Percentiles rank a stretch among this genome's conserved stretches.
Evolutionary conservation across 2,113 vertebrate genomes (phyloP).

Genomic region (Rhagologus leucostigma): DNA sequence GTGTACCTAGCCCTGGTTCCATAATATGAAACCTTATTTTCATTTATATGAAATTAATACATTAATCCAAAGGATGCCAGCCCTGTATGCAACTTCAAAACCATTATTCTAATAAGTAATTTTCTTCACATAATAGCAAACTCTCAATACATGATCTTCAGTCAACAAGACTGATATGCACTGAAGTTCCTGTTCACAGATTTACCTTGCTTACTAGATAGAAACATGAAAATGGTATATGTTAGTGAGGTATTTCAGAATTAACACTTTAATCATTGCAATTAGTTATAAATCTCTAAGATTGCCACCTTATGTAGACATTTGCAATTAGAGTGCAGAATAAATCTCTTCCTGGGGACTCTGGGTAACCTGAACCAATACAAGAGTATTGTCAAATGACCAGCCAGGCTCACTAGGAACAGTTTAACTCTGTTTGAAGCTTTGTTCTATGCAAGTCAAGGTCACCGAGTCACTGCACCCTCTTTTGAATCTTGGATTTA

Average conservation of each 20-base stretch:
- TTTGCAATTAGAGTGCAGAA: background rate
- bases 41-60: background rate
- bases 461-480: background rate
- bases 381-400: background rate
- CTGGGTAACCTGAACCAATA: background rate
- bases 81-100: background rate
- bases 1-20: background rate
- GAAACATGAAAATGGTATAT: background rate
- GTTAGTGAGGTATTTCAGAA: background rate
- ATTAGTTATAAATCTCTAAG: background rate
- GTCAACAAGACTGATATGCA: background rate
- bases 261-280: background rate
- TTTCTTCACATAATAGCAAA: background rate
- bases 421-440: background rate
- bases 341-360: background rate
- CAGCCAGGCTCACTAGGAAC: background rate
- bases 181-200: background rate
- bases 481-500: background rate
- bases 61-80: background rate
- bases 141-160: background rate
- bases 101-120: background rate
- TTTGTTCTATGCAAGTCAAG: background rate
- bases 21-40: background rate
- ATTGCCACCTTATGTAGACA: background rate
- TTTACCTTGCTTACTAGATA: background rate